Evolutionary conservation across 2,888 invertebrate genomes (phyloP), one percentile per base, ranked within the genome.

Genomic region (Smittia sp.): DNA sequence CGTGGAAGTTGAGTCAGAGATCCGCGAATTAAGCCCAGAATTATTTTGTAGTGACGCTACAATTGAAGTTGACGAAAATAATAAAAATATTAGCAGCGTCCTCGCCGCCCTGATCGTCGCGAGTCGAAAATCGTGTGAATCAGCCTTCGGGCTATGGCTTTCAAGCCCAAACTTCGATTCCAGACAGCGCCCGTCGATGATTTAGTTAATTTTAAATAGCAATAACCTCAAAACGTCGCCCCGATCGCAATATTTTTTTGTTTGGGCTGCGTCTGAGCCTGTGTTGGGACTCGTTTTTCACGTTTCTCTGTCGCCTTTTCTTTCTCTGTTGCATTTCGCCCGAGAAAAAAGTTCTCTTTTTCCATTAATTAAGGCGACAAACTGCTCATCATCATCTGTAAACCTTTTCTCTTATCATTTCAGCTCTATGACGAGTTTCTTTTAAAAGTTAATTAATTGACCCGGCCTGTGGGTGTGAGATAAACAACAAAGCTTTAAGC

Each of bases 381-480:
- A 9, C 13, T 39, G 13, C 13, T 39, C 39, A 39, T 39, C 13
- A 13, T 39, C 7, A 39, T 54, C 15, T 6, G 6, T 54, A 9
- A n/a, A 11, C 58, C 22, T 58, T 46, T 22, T 3, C 3, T 22
- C 58, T 58, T 58, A 58, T 58, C 58, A 58, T 58, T 58, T 58
- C 22, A 58, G 58, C 58, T 58, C 58, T 58, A 3, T 46, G 24
- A 22, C 18, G 20, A 58, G 18, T 54, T 15, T 9, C 39, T 9
- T 54, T 9, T 18, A 24, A 58, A 58, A 58, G 6, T 58, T 58
- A 58, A 58, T 58, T 22, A 24, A 58, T 58, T 58, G 24, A 58
- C 58, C 58, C 58, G 46, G 32, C 3, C 4, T 11, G 46, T 15
- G 46, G 11, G 58, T 22, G 58, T 58, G 58, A 58, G 22, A 22